Evolutionary conservation across 2,888 invertebrate species (phyloP), one percentile per base, ranked within the genome.

Genomic region (Steinernema scapterisci): DNA sequence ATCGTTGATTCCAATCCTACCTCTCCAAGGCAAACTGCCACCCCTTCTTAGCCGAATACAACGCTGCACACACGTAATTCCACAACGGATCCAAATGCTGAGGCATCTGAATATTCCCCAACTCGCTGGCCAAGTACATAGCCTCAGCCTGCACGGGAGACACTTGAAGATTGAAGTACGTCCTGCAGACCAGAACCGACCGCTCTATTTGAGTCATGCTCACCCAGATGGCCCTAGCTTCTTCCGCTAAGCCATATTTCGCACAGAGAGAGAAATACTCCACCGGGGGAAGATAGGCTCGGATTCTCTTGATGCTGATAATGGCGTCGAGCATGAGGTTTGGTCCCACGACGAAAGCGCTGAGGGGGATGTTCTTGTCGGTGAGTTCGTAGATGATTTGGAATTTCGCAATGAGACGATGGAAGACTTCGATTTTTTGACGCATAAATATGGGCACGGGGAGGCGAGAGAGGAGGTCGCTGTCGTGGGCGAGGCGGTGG

Each of bases 11-110:
- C 48, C n/a, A n/a, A 48, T 13, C 54, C 3, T 1, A 63, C 63
- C 63, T 27, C 31, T 63, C 63, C 27, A 31, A 13, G 3, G 63
- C 63, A n/a, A 13, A 63, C n/a, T 27, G 27, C 63, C 63, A 63
- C 16, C 63, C 63, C 3, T 13, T 13, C 19, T 63, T 63, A 16
- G 63, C 63, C 2, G 25, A 63, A 31, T 63, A 63, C 16, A 25
- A 2, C 27, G 63, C 5, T 2, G 31, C 63, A 27, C 31, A 31
- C 16, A 13, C 38, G 31, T 31, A 63, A 16, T 16, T 11, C 31
- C 63, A 27, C 1, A 38, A 13, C 1, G 63, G 63, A 13, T 38
- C 31, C 16, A 16, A 27, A 54, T 54, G 16, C 13, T 16, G n/a
- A 19, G 48, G 23, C 21, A 21, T 11, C 23, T 52, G 3, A 23